These are phyloP conservation scores for Spilogale gracilis DNA, from an alignment of 2,113 vertebrate species.

Conservation along the genomic window DNA sequence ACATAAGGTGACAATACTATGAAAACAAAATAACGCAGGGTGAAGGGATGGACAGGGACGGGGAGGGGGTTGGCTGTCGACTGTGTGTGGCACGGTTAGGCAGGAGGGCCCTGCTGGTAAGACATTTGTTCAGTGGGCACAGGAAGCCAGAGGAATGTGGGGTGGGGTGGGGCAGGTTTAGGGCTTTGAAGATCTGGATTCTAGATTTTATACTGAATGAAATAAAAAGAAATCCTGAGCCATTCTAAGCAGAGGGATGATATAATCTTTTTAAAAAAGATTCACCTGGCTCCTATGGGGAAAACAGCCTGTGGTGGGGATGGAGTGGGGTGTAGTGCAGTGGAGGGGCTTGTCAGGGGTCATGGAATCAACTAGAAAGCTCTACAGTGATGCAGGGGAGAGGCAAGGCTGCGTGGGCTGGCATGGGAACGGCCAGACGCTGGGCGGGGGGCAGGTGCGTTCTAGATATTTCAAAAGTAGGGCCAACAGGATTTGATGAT, in stretches of 20 bases:
- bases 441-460: no score
- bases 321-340: no score
- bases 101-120: background rate
- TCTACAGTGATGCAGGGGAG: background rate
- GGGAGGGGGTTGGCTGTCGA: fast-evolving
- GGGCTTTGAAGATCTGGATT: background rate
- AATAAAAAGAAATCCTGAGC: background rate
- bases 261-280: background rate
- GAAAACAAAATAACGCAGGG: background rate
- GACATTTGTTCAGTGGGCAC: background rate
- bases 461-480: background rate
- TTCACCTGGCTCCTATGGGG: background rate
- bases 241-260: background rate
- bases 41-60: background rate
- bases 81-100: background rate
- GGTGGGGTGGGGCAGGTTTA: background rate
- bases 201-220: background rate
- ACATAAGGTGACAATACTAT: background rate
- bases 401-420: no score
- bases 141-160: background rate
- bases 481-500: background rate
- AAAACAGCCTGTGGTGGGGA: background rate
- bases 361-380: fast-evolving
- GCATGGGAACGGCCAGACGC: background rate
- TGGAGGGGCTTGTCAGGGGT: background rate